Base-by-base conservation (phyloP, 2,888 invertebrate species). In the Bugula neritina region DNA sequence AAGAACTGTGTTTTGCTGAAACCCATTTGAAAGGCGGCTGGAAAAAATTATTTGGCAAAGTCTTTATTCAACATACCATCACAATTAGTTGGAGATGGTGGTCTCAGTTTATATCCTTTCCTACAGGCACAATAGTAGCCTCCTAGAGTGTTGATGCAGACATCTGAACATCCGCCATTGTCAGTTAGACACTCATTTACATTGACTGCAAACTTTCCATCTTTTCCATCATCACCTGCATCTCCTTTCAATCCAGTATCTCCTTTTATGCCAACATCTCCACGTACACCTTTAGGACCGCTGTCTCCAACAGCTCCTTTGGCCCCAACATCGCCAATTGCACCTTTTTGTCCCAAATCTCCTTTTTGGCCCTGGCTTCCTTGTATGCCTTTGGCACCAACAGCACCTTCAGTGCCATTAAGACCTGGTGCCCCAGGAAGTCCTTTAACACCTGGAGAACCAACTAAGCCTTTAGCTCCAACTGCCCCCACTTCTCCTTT, bases 231-330 rank as follows among this genome's bases (percentile, higher is more conserved):
- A 52, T 71, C 58, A 63, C 74, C 74, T n/a, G 54, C 74, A 54
- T 75, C 75, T n/a, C 80, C 81, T 5, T 74, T 74, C 57, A 74
- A 74, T 70, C 81, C 82, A 54, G 73, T 74, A 1, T 75, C 76
- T 52, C 80, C 80, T 43, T 74, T 73, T 29, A 72, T 69, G 25
- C 79, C 81, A 69, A 54, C 29, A 69, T 72, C 72, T 57, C 79
- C 80, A 58, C 74, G 73, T 2, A 73, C 69, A 29, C 78, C 80
- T 27, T 77, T 72, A 71, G 77, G 73, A 21, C 80, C 82, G 35
- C 80, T 75, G 71, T 81, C 80, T 69, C 81, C 82, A 72, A 80
- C 80, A n/a, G 77, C 73, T 54, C 82, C 82, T 57, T 72, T 72
- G 17, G 71, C 35, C 35, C 72, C 75, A n/a, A 54, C 25, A 34